These are phyloP conservation scores for Drosophila crucigera DNA, from an alignment of 2,888 invertebrate genomes.

Conservation along the genomic window DNA sequence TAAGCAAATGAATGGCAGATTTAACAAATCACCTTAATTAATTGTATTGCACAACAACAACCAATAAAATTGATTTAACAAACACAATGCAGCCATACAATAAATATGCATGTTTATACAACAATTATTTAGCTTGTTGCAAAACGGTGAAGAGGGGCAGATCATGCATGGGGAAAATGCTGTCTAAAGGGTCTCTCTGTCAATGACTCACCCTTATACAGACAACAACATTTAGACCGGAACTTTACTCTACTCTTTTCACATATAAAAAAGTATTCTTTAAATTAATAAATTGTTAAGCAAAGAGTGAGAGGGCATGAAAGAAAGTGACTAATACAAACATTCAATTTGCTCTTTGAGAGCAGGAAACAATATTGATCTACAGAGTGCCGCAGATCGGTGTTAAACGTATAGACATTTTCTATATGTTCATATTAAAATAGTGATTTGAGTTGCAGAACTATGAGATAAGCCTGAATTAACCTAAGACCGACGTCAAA, in stretches of 20 bases:
- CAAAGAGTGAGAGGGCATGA: not conserved
- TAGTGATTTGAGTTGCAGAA: not conserved
- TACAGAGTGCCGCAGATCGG: not conserved
- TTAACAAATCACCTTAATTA: constrained; percentile 41
- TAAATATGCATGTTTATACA: constrained; percentile 27
- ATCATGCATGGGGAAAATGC: not conserved
- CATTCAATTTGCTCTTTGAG: constrained; percentile 1
- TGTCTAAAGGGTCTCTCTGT: constrained; percentile 8
- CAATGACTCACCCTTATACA: constrained; percentile 9
- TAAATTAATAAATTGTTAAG: constrained; percentile 8
- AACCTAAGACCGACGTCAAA: not conserved
- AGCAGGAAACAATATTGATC: not conserved
- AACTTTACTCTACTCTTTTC: not conserved
- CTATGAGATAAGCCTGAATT: not conserved
- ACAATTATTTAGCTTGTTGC: not conserved
- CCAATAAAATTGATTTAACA: constrained; percentile 49
- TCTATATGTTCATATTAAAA: not conserved
- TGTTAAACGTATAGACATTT: not conserved
- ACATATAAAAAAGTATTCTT: not conserved
- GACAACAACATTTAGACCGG: not conserved
- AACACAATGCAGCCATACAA: constrained; percentile 25
- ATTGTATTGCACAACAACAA: constrained; percentile 27
- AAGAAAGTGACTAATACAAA: not conserved
- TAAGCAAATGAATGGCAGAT: constrained; percentile 23
- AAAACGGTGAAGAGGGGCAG: not conserved